phyloP scores from a whole-genome alignment of 1,140 invertebrate genomes.

The Euura saliciscinereae region DNA sequence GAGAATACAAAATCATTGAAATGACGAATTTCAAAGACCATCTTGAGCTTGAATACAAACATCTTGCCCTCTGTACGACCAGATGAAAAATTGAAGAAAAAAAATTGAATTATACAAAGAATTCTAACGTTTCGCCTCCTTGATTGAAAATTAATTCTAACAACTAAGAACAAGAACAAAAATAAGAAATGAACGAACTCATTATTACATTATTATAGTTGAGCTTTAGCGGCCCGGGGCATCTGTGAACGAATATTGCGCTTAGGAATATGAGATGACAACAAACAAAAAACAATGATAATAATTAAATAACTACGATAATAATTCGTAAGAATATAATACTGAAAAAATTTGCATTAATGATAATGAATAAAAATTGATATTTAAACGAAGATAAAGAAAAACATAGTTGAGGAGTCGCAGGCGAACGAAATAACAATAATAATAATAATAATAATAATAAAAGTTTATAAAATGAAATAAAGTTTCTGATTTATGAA shows the following conservation, averaged over 20 bases:
- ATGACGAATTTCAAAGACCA: too few relatives aligned
- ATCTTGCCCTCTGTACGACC: slow-evolving; percentile 12
- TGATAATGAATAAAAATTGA: too few relatives aligned
- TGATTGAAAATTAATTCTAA: slow-evolving; percentile 1
- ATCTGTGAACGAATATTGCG: slow-evolving; percentile 35
- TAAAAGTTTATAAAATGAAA: too few relatives aligned
- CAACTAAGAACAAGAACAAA: background rate
- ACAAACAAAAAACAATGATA: background rate
- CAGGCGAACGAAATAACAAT: too few relatives aligned
- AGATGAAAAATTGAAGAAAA: background rate
- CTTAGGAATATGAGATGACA: background rate
- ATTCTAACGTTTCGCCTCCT: slow-evolving; percentile 9
- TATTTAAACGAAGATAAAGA: too few relatives aligned
- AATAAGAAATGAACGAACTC: background rate
- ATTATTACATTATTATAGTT: slow-evolving; percentile 19
- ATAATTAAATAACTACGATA: background rate
- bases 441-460: too few relatives aligned
- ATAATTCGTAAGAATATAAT: too few relatives aligned
- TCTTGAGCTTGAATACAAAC: background rate
- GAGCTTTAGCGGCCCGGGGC: slow-evolving; percentile 36
- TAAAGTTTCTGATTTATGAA: background rate
- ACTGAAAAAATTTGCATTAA: too few relatives aligned
- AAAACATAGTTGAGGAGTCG: too few relatives aligned
- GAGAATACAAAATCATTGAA: too few relatives aligned
- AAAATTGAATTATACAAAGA: background rate